phyloP scores from a whole-genome alignment of 37 sponge, comb jelly and placozoan genomes.

The Aplysina aerophoba region DNA sequence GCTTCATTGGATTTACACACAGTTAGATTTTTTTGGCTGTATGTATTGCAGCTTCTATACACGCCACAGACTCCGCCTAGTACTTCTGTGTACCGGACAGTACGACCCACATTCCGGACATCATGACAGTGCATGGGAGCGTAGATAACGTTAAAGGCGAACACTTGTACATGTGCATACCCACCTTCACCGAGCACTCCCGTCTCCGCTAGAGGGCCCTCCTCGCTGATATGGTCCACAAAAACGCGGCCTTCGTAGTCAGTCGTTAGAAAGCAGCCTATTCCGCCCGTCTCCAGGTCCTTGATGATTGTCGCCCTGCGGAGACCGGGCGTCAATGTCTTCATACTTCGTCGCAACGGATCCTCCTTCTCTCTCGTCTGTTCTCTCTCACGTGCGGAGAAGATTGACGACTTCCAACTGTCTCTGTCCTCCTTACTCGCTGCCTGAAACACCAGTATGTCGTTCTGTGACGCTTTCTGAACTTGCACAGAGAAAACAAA shows the following conservation, averaged over 20 bases:
- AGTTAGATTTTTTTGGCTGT: too few species aligned
- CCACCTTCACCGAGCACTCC: slow-evolving; percentile 14
- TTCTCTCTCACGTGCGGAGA: slow-evolving; percentile 5
- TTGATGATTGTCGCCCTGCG: slow-evolving; percentile 7
- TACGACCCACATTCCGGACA: too few species aligned
- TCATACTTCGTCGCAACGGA: slow-evolving; percentile 8
- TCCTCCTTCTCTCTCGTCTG: neutral
- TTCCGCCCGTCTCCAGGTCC: neutral
- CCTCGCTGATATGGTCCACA: slow-evolving; percentile 1
- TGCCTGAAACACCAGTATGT: neutral
- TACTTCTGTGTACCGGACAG: too few species aligned
- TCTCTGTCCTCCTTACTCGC: slow-evolving; percentile 25
- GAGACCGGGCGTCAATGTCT: neutral
- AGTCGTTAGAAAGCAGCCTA: slow-evolving; percentile 16
- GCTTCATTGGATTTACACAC: too few species aligned
- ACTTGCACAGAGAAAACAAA: neutral
- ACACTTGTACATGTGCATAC: neutral
- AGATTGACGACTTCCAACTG: slow-evolving; percentile 13
- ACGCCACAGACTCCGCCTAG: too few species aligned
- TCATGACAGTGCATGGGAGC: too few species aligned
- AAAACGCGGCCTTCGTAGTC: slow-evolving; percentile 21
- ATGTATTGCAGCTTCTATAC: too few species aligned
- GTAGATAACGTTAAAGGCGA: neutral
- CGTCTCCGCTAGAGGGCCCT: neutral
- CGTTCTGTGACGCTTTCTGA: neutral